Percentiles rank a stretch among this genome's conserved stretches.
phyloP scores from a whole-genome alignment of 1,140 invertebrate species.

The Myzus persicae region DNA sequence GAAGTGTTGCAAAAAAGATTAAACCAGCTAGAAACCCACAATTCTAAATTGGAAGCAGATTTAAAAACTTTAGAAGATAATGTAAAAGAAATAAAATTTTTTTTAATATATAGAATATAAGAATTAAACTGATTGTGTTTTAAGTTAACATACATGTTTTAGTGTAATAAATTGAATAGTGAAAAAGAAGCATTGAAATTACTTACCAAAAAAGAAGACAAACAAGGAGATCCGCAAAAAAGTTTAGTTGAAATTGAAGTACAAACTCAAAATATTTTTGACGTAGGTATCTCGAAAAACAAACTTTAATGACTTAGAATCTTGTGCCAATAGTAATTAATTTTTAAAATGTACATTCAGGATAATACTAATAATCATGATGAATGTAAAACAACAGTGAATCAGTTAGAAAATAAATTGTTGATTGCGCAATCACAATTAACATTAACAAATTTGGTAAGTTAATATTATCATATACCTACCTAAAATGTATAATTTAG shows the following conservation, averaged over 20 bases:
- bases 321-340: background rate
- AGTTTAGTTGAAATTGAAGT: constrained; percentile 40
- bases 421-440: constrained; percentile 23
- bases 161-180: constrained; percentile 38
- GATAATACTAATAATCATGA: constrained; percentile 37
- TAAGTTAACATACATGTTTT: constrained; percentile 20
- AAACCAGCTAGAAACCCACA: constrained; percentile 28
- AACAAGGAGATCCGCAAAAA: background rate
- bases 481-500: too few relatives aligned
- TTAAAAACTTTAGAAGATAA: constrained; percentile 31
- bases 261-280: constrained; percentile 25
- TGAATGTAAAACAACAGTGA: constrained; percentile 23
- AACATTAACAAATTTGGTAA: constrained; percentile 41
- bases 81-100: background rate
- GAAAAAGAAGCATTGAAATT: constrained; percentile 39
- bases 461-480: background rate
- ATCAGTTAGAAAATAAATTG: constrained; percentile 40
- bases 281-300: background rate
- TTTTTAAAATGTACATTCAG: background rate
- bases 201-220: constrained; percentile 3
- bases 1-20: constrained; percentile 43
- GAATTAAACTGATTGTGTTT: background rate
- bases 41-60: constrained; percentile 49
- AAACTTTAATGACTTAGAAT: background rate
- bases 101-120: background rate